Conservation (phyloP, 2,888 invertebrate genomes). For the Podabrus alpinus region DNA sequence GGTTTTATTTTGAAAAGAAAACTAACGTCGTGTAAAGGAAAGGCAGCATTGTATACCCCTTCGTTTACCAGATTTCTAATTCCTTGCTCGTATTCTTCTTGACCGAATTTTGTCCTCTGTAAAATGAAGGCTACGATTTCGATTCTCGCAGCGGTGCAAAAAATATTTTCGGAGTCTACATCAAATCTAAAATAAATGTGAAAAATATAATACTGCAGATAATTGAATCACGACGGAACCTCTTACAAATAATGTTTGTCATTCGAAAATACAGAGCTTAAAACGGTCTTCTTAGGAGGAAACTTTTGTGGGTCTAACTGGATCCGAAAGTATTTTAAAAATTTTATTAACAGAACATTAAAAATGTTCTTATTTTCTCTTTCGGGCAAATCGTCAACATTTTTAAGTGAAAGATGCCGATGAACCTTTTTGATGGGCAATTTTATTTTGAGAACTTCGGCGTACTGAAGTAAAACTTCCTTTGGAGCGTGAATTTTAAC, state of each 20-base stretch:
- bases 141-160: slow-evolving; percentile 67
- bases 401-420: neutral
- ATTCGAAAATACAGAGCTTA: slow-evolving; percentile 70
- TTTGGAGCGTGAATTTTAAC: slow-evolving; percentile 75
- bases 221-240: neutral
- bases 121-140: slow-evolving; percentile 77
- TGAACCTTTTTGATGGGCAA: slow-evolving; percentile 75
- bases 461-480: slow-evolving; percentile 72
- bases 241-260: slow-evolving; percentile 59
- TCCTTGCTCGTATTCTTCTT: slow-evolving; percentile 64
- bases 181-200: slow-evolving; percentile 62
- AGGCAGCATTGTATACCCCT: slow-evolving; percentile 70
- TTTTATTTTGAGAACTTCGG: slow-evolving; percentile 76
- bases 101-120: slow-evolving; percentile 68
- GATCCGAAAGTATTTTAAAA: slow-evolving; percentile 61
- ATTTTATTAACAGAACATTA: slow-evolving; percentile 46
- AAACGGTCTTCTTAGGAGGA: slow-evolving; percentile 64
- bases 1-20: neutral
- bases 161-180: slow-evolving; percentile 67
- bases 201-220: neutral
- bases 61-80: slow-evolving; percentile 69
- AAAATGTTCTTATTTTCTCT: slow-evolving; percentile 35
- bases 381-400: slow-evolving; percentile 34
- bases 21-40: slow-evolving; percentile 76
- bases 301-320: slow-evolving; percentile 63